These are phyloP conservation scores for Nasonovia ribisnigri DNA, from an alignment of 2,888 invertebrate species.

Conservation along the genomic window DNA sequence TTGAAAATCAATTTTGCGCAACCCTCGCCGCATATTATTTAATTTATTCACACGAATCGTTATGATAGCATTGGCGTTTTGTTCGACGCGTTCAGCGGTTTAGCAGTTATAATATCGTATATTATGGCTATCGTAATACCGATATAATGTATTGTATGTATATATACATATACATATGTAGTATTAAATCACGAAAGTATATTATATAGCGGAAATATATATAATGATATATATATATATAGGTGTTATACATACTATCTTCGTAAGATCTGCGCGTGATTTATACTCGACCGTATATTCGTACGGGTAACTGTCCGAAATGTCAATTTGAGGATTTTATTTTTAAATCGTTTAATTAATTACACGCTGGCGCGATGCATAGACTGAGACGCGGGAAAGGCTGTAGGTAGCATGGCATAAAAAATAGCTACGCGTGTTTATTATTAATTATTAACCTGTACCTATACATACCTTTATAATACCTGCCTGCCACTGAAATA, in stretches of 20 bases:
- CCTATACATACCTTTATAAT: not conserved
- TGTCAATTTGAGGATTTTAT: not conserved
- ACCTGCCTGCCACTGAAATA: not conserved
- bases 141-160: not conserved
- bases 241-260: not conserved
- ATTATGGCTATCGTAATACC: not conserved
- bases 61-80: not conserved
- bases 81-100: not conserved
- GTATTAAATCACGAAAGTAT: not conserved
- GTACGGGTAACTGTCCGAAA: not conserved
- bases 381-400: not conserved
- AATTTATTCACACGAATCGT: conserved; percentile 1
- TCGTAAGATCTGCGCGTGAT: not conserved
- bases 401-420: not conserved
- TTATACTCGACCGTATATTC: not conserved
- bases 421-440: not conserved
- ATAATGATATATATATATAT: not conserved
- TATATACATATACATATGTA: not conserved
- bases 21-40: not conserved
- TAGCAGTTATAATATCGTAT: not conserved
- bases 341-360: not conserved
- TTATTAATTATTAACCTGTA: not conserved
- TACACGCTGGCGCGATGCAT: not conserved
- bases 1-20: not conserved
- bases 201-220: not conserved